Base-by-base conservation (phyloP, 2,113 vertebrate species). In the Brachirus orientalis region DNA sequence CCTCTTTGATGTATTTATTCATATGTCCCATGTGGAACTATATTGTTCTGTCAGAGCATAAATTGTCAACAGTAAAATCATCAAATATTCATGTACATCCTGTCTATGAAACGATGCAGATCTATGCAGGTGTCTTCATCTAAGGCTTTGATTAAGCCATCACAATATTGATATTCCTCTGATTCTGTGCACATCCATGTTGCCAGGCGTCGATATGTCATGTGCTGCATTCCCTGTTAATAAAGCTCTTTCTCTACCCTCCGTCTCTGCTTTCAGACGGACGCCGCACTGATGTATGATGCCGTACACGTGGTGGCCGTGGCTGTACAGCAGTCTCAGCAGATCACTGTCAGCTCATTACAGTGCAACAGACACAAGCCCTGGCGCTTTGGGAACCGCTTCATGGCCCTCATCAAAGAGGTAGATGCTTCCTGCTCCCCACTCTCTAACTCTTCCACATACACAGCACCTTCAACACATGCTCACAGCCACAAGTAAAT, bases 281-380 rank as follows among this genome's bases (percentile, higher is more conserved):
- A 98, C 0, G 97, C 97, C 3, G 97, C 97, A 0, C 92, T 99
- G 10, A 98, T 99, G 97, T 99, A 99, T 1, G 97, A 99, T 43
- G 97, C 97, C 0, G 97, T 99, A 22, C 97, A 99, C 11, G 94
- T 99, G 68, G 97, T 98, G 70, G 97, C 97, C 0, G 96, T 99
- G 86, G 97, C 97, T 1, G 97, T 98, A 62, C 97, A 99, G 73
- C 97, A 98, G 92, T 99, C 98, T 83, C 95, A 96, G 14, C 97
- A 99, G 92, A 99, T 98, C 94, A 99, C 97, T 1, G 97, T 99
- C 89, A 99, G 97, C 19, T 99, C 97, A 0, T 92, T 99, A 16
- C 97, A 99, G 90, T 99, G 97, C 87, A 98, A 98, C 88, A 92
- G 97, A 11, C 97, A 99, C 92, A 99, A 99, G 55, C 97, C 97